Conservation (phyloP, 1,140 invertebrate genomes). For the Lethrus apterus region DNA sequence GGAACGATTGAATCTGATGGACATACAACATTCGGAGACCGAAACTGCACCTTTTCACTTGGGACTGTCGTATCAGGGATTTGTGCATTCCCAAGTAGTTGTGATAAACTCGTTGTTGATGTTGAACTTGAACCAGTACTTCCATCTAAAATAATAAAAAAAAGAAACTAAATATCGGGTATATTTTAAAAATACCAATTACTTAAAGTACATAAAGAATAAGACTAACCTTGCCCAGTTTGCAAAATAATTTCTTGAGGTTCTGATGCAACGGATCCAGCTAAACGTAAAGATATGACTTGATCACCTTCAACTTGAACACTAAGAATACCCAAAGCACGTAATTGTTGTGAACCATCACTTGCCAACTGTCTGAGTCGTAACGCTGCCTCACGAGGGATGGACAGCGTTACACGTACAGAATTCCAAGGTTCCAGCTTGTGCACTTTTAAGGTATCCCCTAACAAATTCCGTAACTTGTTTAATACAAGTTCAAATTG, state of each 20-base stretch:
- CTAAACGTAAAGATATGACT: constrained; percentile 84
- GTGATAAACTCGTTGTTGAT: constrained; percentile 19
- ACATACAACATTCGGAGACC: constrained; percentile 76
- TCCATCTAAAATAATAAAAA: constrained; percentile 4
- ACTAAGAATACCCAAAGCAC: constrained; percentile 86
- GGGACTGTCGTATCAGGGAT: constrained; percentile 1
- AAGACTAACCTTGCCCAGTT: constrained; percentile 37
- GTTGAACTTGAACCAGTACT: constrained; percentile 8
- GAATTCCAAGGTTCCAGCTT: constrained; percentile 98
- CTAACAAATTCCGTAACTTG: constrained; percentile 60
- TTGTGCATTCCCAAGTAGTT: constrained; percentile 15
- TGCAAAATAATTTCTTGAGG: constrained; percentile 69
- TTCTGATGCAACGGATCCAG: constrained; percentile 53
- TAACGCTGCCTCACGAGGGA: constrained; percentile 87
- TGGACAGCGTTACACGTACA: constrained; percentile 92
- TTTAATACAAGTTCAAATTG: constrained; percentile 61
- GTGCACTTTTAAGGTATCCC: constrained; percentile 58
- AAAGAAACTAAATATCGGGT: neutral
- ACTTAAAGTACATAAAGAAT: neutral
- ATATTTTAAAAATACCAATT: neutral
- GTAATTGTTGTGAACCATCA: constrained; percentile 77
- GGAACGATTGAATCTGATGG: constrained; percentile 67
- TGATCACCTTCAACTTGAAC: constrained; percentile 95
- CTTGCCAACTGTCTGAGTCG: constrained; percentile 83
- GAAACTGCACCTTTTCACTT: constrained; percentile 49